Evolutionary conservation across 1,140 invertebrate species (phyloP), one percentile per base, ranked within the genome.

Genomic region (Ceratoteleas bidentatus): DNA sequence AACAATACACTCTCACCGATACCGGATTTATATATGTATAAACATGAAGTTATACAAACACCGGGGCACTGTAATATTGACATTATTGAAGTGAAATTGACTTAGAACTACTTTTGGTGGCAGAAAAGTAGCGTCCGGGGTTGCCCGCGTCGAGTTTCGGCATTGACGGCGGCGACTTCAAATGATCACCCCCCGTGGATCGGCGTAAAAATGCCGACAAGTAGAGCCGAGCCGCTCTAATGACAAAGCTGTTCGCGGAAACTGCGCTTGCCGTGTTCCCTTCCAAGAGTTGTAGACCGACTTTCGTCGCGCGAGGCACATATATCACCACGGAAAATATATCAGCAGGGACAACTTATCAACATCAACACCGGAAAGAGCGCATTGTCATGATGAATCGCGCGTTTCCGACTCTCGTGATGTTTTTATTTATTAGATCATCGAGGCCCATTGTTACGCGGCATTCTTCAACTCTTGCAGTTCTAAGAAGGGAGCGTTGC

Each of bases 111-210:
- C 10, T 70, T 69, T 58, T 58, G 1, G 13, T 58, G 36, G 9
- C 36, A 50, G 57, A 43, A 15, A 62, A 77, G 36, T 77, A 33
- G 13, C 69, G 50, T 70, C 70, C 52, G 34, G 50, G 60, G 74
- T 69, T 56, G 65, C 16, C 14, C 24, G 53, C n/a, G 45, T 68
- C 64, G 0, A 45, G 65, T 36, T 58, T 40, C 3, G 11, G 80
- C 81, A 88, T 86, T 88, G 88, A 88, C 88, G 87, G 86, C 87
- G 88, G 87, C 75, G 68, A 14, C 49, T 80, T 87, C 85, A 87
- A 88, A 81, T 84, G 74, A 84, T 54, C 52, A 61, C 70, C 84
- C 82, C 88, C 88, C 38, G 87, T 64, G 45, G 88, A 15, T 83
- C 74, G 53, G 38, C 58, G 75, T 78, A 84, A 86, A 89, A 83